A percentile compares a stretch with the other conserved stretches of the same genome.
phyloP scores from a whole-genome alignment of 92 coral and sea anemone species.

The Heteractis magnifica region DNA sequence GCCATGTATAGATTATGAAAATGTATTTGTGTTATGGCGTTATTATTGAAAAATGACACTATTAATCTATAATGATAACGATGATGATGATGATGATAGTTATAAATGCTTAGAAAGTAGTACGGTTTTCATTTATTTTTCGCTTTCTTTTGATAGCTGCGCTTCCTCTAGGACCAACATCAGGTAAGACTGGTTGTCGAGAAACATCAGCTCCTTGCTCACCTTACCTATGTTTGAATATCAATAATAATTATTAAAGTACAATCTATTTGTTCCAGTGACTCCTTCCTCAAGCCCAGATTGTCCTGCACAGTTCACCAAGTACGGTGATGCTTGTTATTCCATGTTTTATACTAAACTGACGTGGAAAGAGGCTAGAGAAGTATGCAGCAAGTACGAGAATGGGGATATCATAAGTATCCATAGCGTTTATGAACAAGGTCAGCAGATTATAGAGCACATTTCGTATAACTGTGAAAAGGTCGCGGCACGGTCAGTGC shows the following conservation, averaged over 20 bases:
- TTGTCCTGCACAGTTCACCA: slow-evolving; percentile 49
- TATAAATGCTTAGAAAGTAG: too few relatives aligned
- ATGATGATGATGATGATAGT: too few relatives aligned
- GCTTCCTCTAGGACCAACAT: slow-evolving; percentile 45
- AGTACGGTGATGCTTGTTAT: slow-evolving; percentile 55
- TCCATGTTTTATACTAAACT: slow-evolving; percentile 51
- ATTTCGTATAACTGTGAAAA: too few relatives aligned
- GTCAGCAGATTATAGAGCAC: slow-evolving; percentile 23
- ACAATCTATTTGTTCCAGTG: not conserved
- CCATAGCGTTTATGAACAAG: slow-evolving; percentile 80
- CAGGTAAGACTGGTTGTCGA: slow-evolving; percentile 25
- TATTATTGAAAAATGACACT: too few relatives aligned
- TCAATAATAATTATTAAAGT: not conserved
- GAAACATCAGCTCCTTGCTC: not conserved
- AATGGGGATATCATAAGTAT: slow-evolving; percentile 70
- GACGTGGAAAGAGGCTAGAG: slow-evolving; percentile 70
- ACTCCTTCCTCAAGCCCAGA: slow-evolving; percentile 31
- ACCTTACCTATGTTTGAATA: too few relatives aligned
- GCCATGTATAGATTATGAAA: too few relatives aligned
- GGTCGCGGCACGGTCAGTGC: too few relatives aligned
- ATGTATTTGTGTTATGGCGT: too few relatives aligned
- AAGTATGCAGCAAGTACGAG: slow-evolving; percentile 51
- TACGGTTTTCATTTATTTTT: not conserved
- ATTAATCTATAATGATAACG: too few relatives aligned
- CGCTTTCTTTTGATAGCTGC: slow-evolving; percentile 22